phyloP scores from a whole-genome alignment of 2,797 vertebrate species.

The Myiotriccus ornatus region DNA sequence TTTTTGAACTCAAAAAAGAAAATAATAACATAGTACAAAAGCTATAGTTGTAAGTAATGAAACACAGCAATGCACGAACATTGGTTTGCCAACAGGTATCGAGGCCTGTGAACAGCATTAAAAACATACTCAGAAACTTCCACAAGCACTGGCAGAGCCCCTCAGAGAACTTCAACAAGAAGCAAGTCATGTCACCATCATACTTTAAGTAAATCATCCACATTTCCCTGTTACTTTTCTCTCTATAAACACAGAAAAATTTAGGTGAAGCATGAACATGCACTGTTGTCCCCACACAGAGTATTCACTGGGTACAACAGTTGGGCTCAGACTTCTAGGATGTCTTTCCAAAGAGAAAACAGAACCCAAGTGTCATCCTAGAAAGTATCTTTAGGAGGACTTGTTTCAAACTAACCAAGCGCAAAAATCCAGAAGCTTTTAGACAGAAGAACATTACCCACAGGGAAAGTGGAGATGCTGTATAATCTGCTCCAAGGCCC shows the following conservation, averaged over 20 bases:
- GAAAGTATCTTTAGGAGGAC: background rate
- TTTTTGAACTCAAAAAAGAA: background rate
- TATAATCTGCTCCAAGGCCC: background rate
- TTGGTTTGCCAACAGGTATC: background rate
- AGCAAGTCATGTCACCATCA: background rate
- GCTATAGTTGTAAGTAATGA: background rate
- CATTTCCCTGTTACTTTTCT: background rate
- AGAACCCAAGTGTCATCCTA: background rate
- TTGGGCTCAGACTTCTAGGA: background rate
- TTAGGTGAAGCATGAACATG: background rate
- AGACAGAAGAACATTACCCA: background rate
- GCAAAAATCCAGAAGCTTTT: background rate
- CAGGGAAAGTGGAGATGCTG: background rate
- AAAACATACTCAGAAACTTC: background rate
- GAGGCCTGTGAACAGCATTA: background rate
- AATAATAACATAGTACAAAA: background rate
- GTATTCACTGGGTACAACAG: background rate
- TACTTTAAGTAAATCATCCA: background rate
- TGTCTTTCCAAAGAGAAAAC: background rate
- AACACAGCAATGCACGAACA: accelerated
- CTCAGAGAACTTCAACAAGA: background rate
- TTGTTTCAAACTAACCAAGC: background rate
- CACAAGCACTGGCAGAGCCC: background rate
- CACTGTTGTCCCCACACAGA: background rate
- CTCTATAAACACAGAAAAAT: background rate